These are phyloP conservation scores for Selene dorsalis DNA, from an alignment of 2,797 vertebrate species.

Conservation along the genomic window DNA sequence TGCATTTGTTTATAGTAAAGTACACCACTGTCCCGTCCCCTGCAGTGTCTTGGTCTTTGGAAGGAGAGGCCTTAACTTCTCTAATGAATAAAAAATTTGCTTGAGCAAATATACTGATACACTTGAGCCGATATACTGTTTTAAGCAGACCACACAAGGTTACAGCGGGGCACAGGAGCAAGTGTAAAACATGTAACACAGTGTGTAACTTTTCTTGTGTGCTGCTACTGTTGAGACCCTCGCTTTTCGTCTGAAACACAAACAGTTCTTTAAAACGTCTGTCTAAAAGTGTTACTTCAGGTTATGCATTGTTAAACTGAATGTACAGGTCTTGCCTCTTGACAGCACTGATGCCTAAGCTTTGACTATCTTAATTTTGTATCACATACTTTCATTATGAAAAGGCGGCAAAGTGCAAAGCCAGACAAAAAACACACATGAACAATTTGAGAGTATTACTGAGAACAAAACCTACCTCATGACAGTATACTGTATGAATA, in stretches of 20 bases:
- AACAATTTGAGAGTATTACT: neutral
- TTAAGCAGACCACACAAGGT: neutral
- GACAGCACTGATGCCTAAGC: neutral
- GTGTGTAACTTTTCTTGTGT: conserved; percentile 1
- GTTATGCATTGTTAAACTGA: conserved; percentile 3
- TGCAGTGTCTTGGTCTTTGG: conserved; percentile 2
- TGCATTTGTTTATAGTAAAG: conserved; percentile 2
- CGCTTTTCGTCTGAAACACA: neutral
- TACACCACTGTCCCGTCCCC: conserved; percentile 28
- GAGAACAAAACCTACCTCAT: neutral
- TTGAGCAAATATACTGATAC: conserved; percentile 31
- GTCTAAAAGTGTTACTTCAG: neutral
- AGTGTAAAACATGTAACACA: conserved; percentile 2
- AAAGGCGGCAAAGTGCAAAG: neutral
- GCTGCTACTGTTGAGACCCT: neutral
- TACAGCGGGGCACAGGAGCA: neutral
- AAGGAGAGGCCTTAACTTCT: conserved; percentile 20
- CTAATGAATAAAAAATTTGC: conserved; percentile 5
- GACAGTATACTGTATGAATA: neutral
- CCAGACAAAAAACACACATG: neutral
- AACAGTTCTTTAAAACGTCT: neutral
- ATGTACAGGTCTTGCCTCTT: neutral
- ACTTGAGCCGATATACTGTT: conserved; percentile 5
- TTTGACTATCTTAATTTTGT: conserved; percentile 4
- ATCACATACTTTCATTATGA: neutral